Evolutionary conservation across 2,797 vertebrate genomes (phyloP), one percentile per base, ranked within the genome.

Genomic region (Aulostomus chinensis): DNA sequence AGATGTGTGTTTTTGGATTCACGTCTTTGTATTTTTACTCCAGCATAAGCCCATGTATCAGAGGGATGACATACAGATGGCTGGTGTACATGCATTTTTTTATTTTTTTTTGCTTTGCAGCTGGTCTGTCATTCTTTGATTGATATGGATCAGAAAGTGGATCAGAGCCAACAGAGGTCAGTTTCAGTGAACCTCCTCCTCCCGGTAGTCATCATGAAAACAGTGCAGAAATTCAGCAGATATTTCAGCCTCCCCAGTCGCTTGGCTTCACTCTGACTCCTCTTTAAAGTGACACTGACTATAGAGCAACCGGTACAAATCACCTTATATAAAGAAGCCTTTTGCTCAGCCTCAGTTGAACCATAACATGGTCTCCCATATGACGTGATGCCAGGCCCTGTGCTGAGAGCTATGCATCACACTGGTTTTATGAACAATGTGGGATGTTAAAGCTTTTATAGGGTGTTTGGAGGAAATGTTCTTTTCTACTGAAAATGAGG

Each of bases 401-500:
- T 42, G 52, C 51, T 57, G 25, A 45, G 45, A 53, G 35, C 54
- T 10, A 18, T 65, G 42, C 36, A 64, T 80, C 68, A 67, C 45
- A 37, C 41, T 11, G n/a, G 5, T 62, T 81, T 75, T 71, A 83
- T 76, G 68, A 71, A 72, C 77, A 73, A 75, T 25, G 58, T 52
- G 53, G 67, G 64, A 48, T 47, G 48, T 48, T 78, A 58, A 65
- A 73, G 57, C 67, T 78, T 86, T 86, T 72, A 86, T 71, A 33
- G 60, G 67, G 65, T 30, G 33, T 74, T 55, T 43, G 33, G 41
- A 76, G 68, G 61, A 61, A 63, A 76, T 58, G 26, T 60, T 69
- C 43, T 78, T 42, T 70, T 74, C 58, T 61, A 46, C 46, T 17
- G 30, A 29, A 85, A 77, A 76, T 51, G 38, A 80, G 65, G 39